phyloP scores from a whole-genome alignment of 2,888 invertebrate species.

The Dicyrtoma fusca region DNA sequence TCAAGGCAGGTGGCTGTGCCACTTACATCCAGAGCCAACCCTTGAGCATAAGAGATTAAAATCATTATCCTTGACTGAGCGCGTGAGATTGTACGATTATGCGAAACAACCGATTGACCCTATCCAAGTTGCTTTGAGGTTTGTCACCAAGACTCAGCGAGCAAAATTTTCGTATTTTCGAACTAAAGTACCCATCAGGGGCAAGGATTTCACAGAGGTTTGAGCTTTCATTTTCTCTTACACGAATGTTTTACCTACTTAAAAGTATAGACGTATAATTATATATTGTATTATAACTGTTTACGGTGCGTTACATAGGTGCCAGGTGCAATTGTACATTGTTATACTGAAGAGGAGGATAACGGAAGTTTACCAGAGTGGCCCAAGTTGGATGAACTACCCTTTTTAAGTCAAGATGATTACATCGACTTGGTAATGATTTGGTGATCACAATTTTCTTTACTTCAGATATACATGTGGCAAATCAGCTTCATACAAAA shows the following conservation, averaged over 20 bases:
- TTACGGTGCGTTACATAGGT: slow-evolving; percentile 16
- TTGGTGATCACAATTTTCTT: too few relatives aligned
- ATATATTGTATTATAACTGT: neutral
- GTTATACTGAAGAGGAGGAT: slow-evolving; percentile 21
- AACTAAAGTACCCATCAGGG: slow-evolving; percentile 24
- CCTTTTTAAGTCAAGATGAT: too few relatives aligned
- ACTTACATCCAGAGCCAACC: slow-evolving; percentile 90
- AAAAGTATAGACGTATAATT: neutral
- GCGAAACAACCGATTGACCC: slow-evolving; percentile 81
- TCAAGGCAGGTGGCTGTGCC: slow-evolving; percentile 95
- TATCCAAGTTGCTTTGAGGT: slow-evolving; percentile 82
- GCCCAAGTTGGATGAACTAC: slow-evolving; percentile 18
- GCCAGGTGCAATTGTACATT: slow-evolving; percentile 32
- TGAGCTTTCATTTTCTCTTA: neutral
- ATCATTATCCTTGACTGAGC: slow-evolving; percentile 81
- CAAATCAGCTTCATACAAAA: too few relatives aligned
- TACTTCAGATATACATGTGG: too few relatives aligned
- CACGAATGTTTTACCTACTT: neutral
- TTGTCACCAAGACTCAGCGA: slow-evolving; percentile 63
- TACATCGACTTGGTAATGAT: too few relatives aligned
- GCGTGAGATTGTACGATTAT: slow-evolving; percentile 84
- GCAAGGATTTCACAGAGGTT: slow-evolving; percentile 27
- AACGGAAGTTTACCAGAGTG: slow-evolving; percentile 23
- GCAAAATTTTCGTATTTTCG: slow-evolving; percentile 33
- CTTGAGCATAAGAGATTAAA: slow-evolving; percentile 80